These are phyloP conservation scores for Azemiops feae DNA, from an alignment of 2,113 vertebrate genomes.

Conservation along the genomic window DNA sequence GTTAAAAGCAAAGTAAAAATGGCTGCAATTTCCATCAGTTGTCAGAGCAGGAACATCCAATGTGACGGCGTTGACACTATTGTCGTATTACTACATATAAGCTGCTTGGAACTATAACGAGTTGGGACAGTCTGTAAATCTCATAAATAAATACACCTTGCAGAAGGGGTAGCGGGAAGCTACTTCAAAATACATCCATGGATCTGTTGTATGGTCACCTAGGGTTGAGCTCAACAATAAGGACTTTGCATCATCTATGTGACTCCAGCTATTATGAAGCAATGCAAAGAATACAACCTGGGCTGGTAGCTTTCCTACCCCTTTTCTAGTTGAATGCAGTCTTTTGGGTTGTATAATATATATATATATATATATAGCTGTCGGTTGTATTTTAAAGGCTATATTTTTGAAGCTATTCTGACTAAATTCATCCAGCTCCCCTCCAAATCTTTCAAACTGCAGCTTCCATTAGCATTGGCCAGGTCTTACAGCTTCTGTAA, in stretches of 20 bases:
- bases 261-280: not conserved
- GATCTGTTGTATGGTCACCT: not conserved
- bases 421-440: not conserved
- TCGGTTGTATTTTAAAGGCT: not conserved
- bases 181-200: not conserved
- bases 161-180: not conserved
- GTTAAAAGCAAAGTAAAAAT: too few species aligned
- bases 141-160: not conserved
- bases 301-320: not conserved
- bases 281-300: not conserved
- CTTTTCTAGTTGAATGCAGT: not conserved
- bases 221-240: not conserved
- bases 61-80: too few species aligned
- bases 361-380: too few species aligned
- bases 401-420: not conserved
- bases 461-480: not conserved
- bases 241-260: not conserved
- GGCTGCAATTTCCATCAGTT: too few species aligned
- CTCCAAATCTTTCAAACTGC: not conserved
- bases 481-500: not conserved
- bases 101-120: not conserved
- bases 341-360: not conserved
- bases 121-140: not conserved
- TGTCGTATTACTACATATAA: not conserved
- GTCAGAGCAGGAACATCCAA: too few species aligned